These are phyloP conservation scores for Eremophila alpestris DNA, from an alignment of 2,797 vertebrate species.

Conservation along the genomic window DNA sequence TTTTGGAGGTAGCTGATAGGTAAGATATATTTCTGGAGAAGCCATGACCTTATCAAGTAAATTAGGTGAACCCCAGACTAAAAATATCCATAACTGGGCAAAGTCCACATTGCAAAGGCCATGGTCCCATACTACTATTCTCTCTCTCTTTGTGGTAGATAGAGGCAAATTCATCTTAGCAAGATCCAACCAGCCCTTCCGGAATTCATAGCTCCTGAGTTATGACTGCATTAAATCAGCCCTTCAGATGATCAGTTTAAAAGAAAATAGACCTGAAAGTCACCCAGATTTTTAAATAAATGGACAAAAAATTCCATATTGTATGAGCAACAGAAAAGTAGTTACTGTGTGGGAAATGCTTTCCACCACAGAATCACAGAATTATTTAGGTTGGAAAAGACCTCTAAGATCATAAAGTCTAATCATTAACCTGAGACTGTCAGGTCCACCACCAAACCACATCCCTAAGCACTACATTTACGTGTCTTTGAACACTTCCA, in stretches of 20 bases:
- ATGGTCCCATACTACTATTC: not conserved
- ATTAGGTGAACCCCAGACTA: not conserved
- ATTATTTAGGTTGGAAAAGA: not conserved
- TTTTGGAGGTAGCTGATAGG: not conserved
- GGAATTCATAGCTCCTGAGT: not conserved
- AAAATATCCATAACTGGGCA: not conserved
- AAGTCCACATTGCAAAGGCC: not conserved
- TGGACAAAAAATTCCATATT: not conserved
- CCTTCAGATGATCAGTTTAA: not conserved
- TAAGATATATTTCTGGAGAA: not conserved
- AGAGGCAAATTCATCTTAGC: not conserved
- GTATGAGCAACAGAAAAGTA: not conserved
- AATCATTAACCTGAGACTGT: not conserved
- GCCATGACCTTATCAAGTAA: not conserved
- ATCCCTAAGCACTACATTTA: not conserved
- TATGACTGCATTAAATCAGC: not conserved
- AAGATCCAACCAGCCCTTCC: not conserved
- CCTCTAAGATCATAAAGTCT: not conserved
- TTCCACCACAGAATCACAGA: not conserved
- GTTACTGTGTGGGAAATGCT: not conserved
- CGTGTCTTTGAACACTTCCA: not conserved
- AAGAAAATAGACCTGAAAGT: not conserved
- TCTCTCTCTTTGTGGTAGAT: not conserved
- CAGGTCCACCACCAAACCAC: fast-evolving
- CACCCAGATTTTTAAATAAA: not conserved